Evolutionary conservation across 2,113 vertebrate genomes (phyloP).

Genomic region (Periophthalmodon schlosseri): DNA sequence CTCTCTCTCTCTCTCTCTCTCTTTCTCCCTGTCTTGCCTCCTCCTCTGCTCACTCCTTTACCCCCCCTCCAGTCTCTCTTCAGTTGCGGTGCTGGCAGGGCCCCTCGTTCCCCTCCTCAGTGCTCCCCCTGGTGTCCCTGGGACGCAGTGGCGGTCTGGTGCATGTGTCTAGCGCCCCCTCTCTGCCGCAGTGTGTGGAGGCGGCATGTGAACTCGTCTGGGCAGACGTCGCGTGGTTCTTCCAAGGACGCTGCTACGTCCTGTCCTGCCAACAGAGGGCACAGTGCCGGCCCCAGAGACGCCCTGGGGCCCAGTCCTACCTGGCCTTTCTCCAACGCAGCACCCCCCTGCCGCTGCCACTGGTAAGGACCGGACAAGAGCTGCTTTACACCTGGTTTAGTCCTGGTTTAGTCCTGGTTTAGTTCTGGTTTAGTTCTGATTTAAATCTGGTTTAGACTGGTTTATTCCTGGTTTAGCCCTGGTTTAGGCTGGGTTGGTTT

Average conservation of each 20-base stretch:
- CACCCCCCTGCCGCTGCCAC: conserved; percentile 36
- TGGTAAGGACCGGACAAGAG: background rate
- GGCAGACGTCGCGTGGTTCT: conserved; percentile 89
- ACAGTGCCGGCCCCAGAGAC: conserved; percentile 80
- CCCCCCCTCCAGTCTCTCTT: conserved; percentile 68
- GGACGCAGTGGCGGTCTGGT: conserved; percentile 77
- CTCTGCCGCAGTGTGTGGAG: conserved; percentile 76
- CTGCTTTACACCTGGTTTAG: background rate
- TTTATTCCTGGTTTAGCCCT: background rate
- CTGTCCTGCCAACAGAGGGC: conserved; percentile 83
- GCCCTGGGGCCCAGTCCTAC: conserved; percentile 78
- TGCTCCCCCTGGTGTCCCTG: conserved; percentile 83
- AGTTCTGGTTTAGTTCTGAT: background rate
- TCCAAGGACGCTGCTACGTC: conserved; percentile 85
- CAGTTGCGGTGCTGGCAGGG: conserved; percentile 84
- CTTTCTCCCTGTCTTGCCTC: no score
- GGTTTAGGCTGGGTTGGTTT: no score
- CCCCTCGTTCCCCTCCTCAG: conserved; percentile 76
- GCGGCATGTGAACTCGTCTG: conserved; percentile 84
- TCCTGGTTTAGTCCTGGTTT: background rate
- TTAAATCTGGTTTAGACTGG: background rate
- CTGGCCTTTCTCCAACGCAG: conserved; percentile 81
- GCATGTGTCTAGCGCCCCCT: conserved; percentile 77
- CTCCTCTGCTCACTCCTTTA: no score
- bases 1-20: background rate